A percentile compares a stretch with the other conserved stretches of the same genome.
These are phyloP conservation scores for Ormyrus rosae DNA, from an alignment of 2,888 invertebrate genomes.

Conservation along the genomic window DNA sequence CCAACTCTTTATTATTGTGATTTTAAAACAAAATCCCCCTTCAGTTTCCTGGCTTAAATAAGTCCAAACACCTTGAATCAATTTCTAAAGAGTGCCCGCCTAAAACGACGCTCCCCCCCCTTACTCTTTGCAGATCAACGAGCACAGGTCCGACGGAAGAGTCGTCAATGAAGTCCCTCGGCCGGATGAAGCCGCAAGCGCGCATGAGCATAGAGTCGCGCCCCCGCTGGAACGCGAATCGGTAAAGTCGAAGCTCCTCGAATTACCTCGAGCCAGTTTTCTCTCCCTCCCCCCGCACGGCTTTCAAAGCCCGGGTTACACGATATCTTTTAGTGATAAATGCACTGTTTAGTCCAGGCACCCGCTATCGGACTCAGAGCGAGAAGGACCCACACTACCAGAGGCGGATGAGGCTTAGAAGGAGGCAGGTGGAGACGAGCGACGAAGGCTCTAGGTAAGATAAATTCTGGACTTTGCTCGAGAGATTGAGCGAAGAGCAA, in stretches of 20 bases:
- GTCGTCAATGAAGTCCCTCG: constrained; percentile 59
- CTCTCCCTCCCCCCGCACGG: not conserved
- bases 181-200: constrained; percentile 66
- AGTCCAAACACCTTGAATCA: too few species aligned
- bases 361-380: constrained; percentile 91
- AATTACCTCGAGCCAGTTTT: not conserved
- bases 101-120: too few species aligned
- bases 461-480: not conserved
- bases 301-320: not conserved
- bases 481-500: constrained; percentile 2
- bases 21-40: too few species aligned
- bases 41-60: too few species aligned
- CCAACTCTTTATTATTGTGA: too few species aligned
- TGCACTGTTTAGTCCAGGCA: constrained; percentile 78
- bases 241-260: constrained; percentile 61
- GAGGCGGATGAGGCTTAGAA: constrained; percentile 82
- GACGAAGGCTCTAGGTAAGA: constrained; percentile 75
- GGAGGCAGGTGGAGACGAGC: constrained; percentile 77
- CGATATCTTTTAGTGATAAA: constrained; percentile 49
- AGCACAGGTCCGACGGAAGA: constrained; percentile 64
- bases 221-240: constrained; percentile 73
- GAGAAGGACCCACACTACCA: constrained; percentile 92
- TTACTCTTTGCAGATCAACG: constrained; percentile 61
- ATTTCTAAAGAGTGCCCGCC: too few species aligned
- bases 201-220: constrained; percentile 67